Percentiles rank a stretch among this genome's conserved stretches.
phyloP scores from a whole-genome alignment of 1,140 invertebrate genomes.

The Drosophila auraria region DNA sequence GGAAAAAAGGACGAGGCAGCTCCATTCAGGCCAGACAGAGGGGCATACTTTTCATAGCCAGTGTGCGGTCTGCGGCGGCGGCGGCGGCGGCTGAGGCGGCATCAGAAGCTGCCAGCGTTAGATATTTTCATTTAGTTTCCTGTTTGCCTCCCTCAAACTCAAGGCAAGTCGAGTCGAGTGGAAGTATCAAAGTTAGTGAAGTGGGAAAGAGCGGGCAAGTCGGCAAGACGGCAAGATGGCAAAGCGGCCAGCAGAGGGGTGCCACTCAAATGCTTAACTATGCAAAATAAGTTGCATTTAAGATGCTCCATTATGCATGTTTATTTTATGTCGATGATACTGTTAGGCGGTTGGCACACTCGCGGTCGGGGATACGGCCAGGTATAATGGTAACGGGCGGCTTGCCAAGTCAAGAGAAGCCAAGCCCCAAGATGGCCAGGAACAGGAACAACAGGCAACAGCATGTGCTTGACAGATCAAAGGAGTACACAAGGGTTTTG shows the following conservation, averaged over 20 bases:
- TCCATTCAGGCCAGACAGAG: slow-evolving; percentile 53
- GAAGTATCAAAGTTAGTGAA: slow-evolving; percentile 82
- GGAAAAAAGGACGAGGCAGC: slow-evolving; percentile 8
- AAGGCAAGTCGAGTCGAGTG: slow-evolving; percentile 68
- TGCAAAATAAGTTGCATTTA: slow-evolving; percentile 84
- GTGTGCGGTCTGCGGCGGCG: slow-evolving; percentile 53
- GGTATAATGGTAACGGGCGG: slow-evolving; percentile 25
- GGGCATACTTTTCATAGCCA: slow-evolving; percentile 72
- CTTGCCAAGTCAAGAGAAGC: slow-evolving; percentile 56
- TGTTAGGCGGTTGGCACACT: slow-evolving; percentile 32
- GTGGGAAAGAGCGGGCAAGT: slow-evolving; percentile 53
- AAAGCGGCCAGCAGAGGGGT: slow-evolving; percentile 19
- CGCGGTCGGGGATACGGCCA: slow-evolving; percentile 27
- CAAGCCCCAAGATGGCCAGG: slow-evolving; percentile 39
- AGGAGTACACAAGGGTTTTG: slow-evolving; percentile 5
- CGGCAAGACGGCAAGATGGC: not conserved
- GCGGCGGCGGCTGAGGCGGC: slow-evolving; percentile 8
- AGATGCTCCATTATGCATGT: slow-evolving; percentile 83
- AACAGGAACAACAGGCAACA: slow-evolving; percentile 12
- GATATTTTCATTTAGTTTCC: slow-evolving; percentile 82
- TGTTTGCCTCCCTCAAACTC: slow-evolving; percentile 45
- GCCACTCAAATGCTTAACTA: slow-evolving; percentile 84
- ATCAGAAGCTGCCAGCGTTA: slow-evolving; percentile 66
- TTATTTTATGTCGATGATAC: slow-evolving; percentile 81
- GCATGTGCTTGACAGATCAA: slow-evolving; percentile 59